A percentile compares a stretch with the other conserved stretches of the same genome.
Evolutionary conservation across 53 echinoderm and acorn worm genomes (phyloP).

Genomic region (Actinopyga echinites): DNA sequence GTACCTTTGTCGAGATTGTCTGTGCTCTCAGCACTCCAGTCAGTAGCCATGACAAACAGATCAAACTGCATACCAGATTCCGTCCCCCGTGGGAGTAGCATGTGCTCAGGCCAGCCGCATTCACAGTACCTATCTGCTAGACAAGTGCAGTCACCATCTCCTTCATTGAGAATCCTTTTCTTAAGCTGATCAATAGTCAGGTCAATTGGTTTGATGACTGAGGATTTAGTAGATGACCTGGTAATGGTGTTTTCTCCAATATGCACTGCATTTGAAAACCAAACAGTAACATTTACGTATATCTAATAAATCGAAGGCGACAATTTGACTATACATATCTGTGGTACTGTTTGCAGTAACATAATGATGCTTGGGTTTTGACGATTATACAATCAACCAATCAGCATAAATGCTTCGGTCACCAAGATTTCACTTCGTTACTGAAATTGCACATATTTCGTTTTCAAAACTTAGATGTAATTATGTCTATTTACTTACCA

Average conservation of each 20-base stretch:
- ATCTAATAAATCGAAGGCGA: too few relatives aligned
- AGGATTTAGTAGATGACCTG: neutral
- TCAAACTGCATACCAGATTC: conserved; percentile 45
- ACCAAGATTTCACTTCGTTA: too few relatives aligned
- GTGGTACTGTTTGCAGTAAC: too few relatives aligned
- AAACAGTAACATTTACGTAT: neutral
- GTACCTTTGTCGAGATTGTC: conserved; percentile 59
- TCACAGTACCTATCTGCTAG: conserved; percentile 58
- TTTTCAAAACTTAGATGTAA: too few relatives aligned
- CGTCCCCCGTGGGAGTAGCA: conserved; percentile 62
- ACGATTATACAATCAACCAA: too few relatives aligned
- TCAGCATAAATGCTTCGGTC: too few relatives aligned
- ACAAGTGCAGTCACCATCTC: conserved; percentile 14
- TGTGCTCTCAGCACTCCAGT: conserved; percentile 39
- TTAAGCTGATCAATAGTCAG: neutral
- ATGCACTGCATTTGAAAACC: neutral
- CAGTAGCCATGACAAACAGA: conserved; percentile 56
- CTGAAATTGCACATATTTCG: too few relatives aligned
- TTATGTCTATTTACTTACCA: neutral
- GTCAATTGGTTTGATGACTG: neutral
- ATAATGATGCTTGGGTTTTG: too few relatives aligned
- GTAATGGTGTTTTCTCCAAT: neutral
- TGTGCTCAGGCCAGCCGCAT: conserved; percentile 64
- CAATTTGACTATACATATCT: too few relatives aligned
- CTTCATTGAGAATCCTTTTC: neutral